A percentile compares a stretch with the other conserved stretches of the same genome.
These are phyloP conservation scores for Phoxinus phoxinus DNA, from an alignment of 2,113 vertebrate species.

Conservation along the genomic window DNA sequence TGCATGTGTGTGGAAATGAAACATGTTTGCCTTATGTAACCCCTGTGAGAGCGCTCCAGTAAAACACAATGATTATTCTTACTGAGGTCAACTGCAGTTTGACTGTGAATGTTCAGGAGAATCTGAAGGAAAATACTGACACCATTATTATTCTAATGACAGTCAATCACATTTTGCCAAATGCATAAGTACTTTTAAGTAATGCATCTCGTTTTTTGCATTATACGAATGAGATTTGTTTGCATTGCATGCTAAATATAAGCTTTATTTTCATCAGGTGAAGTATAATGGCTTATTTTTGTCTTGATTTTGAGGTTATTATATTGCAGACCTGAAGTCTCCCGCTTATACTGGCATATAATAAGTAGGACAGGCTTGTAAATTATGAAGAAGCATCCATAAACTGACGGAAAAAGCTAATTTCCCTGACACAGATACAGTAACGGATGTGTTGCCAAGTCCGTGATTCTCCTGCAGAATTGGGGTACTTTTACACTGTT, in stretches of 20 bases:
- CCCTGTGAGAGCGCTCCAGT: slow-evolving; percentile 6
- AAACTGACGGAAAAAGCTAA: not conserved
- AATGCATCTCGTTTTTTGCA: not conserved
- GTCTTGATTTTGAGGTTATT: no score
- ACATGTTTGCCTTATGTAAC: slow-evolving; percentile 29
- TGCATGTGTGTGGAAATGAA: not conserved
- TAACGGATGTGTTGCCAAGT: not conserved
- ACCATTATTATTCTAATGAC: not conserved
- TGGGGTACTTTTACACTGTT: no score
- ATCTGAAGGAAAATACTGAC: not conserved
- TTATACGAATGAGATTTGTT: not conserved
- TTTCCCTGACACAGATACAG: slow-evolving; percentile 30
- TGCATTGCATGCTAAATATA: not conserved
- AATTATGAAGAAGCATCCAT: slow-evolving; percentile 16
- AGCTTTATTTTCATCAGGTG: not conserved
- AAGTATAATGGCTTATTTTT: not conserved
- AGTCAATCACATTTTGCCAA: not conserved
- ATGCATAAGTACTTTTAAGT: not conserved
- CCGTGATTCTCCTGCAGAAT: no score
- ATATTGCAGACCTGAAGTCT: not conserved
- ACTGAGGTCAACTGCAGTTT: not conserved
- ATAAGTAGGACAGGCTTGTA: slow-evolving; percentile 14
- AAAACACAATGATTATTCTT: slow-evolving; percentile 24
- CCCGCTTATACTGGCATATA: not conserved
- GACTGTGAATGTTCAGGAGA: not conserved